Conservation (phyloP, 2,888 invertebrate genomes). For the Chrysolina haemoptera region DNA sequence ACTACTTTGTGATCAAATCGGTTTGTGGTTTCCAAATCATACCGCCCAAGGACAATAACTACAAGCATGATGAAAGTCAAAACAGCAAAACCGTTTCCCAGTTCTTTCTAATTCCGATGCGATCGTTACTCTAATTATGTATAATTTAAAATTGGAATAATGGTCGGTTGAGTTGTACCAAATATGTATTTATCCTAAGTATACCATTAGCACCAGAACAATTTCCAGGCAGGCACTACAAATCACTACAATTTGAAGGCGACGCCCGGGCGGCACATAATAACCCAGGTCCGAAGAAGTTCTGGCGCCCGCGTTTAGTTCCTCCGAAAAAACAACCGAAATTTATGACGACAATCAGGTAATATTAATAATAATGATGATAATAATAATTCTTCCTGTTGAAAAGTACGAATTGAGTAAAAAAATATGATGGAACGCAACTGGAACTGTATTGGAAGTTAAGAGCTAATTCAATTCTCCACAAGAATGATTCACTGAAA, state of each 20-base stretch:
- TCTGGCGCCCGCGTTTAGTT: slow-evolving; percentile 57
- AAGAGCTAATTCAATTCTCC: no score
- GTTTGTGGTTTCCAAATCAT: slow-evolving; percentile 27
- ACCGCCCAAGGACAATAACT: slow-evolving; percentile 35
- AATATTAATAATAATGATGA: background rate
- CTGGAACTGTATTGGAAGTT: no score
- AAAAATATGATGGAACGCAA: no score
- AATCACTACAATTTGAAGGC: slow-evolving; percentile 69
- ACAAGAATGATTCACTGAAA: no score
- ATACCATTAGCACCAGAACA: slow-evolving; percentile 67
- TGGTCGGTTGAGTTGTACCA: slow-evolving; percentile 61
- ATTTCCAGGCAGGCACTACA: slow-evolving; percentile 62
- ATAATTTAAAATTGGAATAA: slow-evolving; percentile 66
- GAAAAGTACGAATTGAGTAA: no score
- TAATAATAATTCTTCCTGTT: background rate
- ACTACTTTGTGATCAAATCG: background rate
- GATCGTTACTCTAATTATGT: slow-evolving; percentile 65
- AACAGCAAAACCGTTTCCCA: slow-evolving; percentile 38
- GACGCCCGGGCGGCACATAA: slow-evolving; percentile 64
- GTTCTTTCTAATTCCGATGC: slow-evolving; percentile 48
- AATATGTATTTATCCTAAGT: slow-evolving; percentile 68
- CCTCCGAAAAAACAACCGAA: slow-evolving; percentile 31
- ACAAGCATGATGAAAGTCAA: slow-evolving; percentile 38
- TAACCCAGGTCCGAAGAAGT: slow-evolving; percentile 59
- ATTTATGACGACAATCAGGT: slow-evolving; percentile 6